A percentile compares a stretch with the other conserved stretches of the same genome.
phyloP scores from a whole-genome alignment of 1,140 invertebrate genomes.

The Dendroctonus ponderosae region DNA sequence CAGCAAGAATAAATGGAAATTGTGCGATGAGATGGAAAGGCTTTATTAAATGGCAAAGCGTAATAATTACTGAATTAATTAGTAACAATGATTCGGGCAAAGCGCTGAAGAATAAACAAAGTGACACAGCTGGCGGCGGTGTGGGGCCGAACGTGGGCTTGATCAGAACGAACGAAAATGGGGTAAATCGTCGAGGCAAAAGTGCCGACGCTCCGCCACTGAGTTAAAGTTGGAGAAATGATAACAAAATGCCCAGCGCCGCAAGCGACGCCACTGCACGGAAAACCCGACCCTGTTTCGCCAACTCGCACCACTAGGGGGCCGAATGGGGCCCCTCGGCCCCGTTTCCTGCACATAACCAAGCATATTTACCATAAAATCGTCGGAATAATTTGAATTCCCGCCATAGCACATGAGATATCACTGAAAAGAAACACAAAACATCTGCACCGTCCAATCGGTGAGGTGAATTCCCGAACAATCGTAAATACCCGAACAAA shows the following conservation, averaged over 20 bases:
- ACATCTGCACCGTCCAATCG: slow-evolving; percentile 50
- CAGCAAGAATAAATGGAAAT: no score
- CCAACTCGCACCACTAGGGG: slow-evolving; percentile 10
- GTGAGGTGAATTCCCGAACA: slow-evolving; percentile 42
- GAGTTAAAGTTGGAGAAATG: slow-evolving; percentile 37
- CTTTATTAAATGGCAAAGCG: no score
- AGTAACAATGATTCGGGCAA: neutral
- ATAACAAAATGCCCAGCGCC: slow-evolving; percentile 42
- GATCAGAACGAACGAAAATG: neutral
- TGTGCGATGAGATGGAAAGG: no score
- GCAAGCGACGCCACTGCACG: slow-evolving; percentile 36
- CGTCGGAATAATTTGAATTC: slow-evolving; percentile 41
- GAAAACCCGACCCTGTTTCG: slow-evolving; percentile 36
- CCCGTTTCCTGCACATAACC: slow-evolving; percentile 19
- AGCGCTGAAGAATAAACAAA: no score
- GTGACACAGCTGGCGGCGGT: neutral
- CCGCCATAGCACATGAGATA: slow-evolving; percentile 47
- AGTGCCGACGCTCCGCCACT: slow-evolving; percentile 32
- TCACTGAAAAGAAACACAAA: slow-evolving; percentile 43
- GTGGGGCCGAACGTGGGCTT: neutral
- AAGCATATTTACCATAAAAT: slow-evolving; percentile 36
- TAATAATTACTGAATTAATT: no score
- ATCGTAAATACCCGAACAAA: slow-evolving; percentile 51
- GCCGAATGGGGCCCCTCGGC: slow-evolving; percentile 15
- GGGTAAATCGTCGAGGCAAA: slow-evolving; percentile 3